Base-by-base conservation (phyloP, 92 coral and sea anemone species). In the Parazoanthus darwini region DNA sequence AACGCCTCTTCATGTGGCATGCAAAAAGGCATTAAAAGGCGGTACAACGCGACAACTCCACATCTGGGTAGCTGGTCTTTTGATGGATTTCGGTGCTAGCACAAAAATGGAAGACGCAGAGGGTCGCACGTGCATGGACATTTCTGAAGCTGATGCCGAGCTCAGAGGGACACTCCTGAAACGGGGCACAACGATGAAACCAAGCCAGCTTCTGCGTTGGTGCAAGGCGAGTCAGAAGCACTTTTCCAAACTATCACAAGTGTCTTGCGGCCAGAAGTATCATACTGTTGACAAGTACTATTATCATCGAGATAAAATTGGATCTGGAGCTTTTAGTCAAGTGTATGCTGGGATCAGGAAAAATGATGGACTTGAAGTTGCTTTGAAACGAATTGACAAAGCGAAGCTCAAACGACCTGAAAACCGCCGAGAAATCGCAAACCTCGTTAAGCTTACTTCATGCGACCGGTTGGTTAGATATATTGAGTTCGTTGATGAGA, bases 321-420 rank as follows among this genome's bases (percentile, higher is more conserved):
- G 71, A 48, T 10, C 36, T 51, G 88, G 88, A 14, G 59, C 88
- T 0, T 85, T 85, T 43, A 70, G 88, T 73, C 59, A 77, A n/a
- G 88, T 85, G 46, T 85, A 71, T 70, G 88, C 78, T 68, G 88
- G 79, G 23, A 85, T 85, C 67, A 77, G 26, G 7, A 77, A 77
- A 35, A 85, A 68, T 16, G 88, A 85, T 85, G 88, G 78, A 73
- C 50, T n/a, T 39, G 79, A 85, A 43, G 35, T 67, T 22, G 88
- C 88, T 6, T 39, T 85, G 9, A 85, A 85, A 56, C 88, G 79
- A 70, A 48, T 85, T 74, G 79, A 68, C 20, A 42, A 85, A 22
- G 59, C 16, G 79, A 68, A 73, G n/a, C 76, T 85, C 38, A 77
- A 85, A 7, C 67, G 65, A 36, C 58, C 58, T n/a, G 79, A 85